Evolutionary conservation across 1,140 invertebrate species (phyloP).

Genomic region (Lerema accius): DNA sequence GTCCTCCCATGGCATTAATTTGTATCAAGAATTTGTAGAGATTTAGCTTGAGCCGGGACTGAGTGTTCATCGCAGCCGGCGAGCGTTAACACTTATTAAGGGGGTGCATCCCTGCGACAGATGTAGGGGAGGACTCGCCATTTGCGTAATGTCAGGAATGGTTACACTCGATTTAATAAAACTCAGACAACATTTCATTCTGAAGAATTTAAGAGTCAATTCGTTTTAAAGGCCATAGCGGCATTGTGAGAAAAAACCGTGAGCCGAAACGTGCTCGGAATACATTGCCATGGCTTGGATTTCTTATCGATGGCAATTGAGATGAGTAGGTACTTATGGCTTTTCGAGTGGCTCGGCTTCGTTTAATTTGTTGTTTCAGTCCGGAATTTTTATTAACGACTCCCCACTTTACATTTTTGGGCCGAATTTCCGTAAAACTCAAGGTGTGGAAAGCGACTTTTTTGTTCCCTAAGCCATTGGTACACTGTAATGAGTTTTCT

Average conservation of each 20-base stretch:
- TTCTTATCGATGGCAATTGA: constrained; percentile 82
- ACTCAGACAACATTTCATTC: constrained; percentile 81
- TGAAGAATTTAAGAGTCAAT: constrained; percentile 81
- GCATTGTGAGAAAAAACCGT: constrained; percentile 77
- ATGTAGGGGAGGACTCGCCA: constrained; percentile 80
- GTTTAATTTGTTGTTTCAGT: constrained; percentile 82
- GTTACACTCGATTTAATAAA: constrained; percentile 83
- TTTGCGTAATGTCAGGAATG: constrained; percentile 81
- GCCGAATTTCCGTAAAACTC: constrained; percentile 54
- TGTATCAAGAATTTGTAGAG: constrained; percentile 82
- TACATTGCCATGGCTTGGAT: constrained; percentile 79
- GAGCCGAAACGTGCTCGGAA: constrained; percentile 77
- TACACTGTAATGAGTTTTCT: background rate
- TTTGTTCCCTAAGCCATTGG: constrained; percentile 25
- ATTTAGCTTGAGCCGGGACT: constrained; percentile 74
- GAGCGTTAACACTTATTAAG: constrained; percentile 82
- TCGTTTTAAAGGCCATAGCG: constrained; percentile 77
- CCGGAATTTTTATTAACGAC: constrained; percentile 81
- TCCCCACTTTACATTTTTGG: constrained; percentile 72
- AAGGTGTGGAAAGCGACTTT: constrained; percentile 55
- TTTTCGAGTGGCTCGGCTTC: constrained; percentile 81
- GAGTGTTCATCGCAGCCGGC: constrained; percentile 79
- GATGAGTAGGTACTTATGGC: constrained; percentile 81
- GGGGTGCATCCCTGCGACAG: constrained; percentile 80
- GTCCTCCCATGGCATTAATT: constrained; percentile 77